A percentile compares a stretch with the other conserved stretches of the same genome.
Conservation (phyloP, 2,113 vertebrate species). For the Eretmodus cyanostictus region DNA sequence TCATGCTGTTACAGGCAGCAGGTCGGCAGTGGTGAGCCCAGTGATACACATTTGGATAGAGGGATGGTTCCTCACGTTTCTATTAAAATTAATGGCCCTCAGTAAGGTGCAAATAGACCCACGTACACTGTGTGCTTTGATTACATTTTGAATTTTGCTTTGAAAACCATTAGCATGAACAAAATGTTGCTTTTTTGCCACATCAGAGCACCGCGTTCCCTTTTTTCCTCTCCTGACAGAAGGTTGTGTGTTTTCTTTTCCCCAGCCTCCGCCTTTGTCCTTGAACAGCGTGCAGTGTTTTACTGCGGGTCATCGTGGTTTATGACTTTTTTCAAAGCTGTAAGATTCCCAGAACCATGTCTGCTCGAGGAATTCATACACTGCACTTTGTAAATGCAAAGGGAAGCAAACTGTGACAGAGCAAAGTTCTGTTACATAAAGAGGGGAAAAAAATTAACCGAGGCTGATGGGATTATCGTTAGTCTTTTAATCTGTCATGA, state of each 20-base stretch:
- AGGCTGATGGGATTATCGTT: not conserved
- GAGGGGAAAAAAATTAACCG: rapidly evolving
- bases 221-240: not conserved
- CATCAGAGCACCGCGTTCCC: not conserved
- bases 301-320: not conserved
- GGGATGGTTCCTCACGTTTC: slow-evolving; percentile 21
- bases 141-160: slow-evolving; percentile 22
- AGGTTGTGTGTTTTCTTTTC: not conserved
- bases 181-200: not conserved
- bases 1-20: not conserved
- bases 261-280: not conserved
- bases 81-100: not conserved
- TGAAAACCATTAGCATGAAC: slow-evolving; percentile 19
- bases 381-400: not conserved
- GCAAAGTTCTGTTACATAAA: not conserved
- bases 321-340: slow-evolving; percentile 3
- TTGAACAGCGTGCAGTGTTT: not conserved
- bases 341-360: not conserved
- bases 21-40: not conserved
- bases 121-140: slow-evolving; percentile 1
- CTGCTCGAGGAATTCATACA: not conserved
- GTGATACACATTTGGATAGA: not conserved
- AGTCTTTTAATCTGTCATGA: not conserved
- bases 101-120: not conserved
- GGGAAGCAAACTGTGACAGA: not conserved